Conservation (phyloP, 2,113 vertebrate species). For the Psittacula cyanocephala region DNA sequence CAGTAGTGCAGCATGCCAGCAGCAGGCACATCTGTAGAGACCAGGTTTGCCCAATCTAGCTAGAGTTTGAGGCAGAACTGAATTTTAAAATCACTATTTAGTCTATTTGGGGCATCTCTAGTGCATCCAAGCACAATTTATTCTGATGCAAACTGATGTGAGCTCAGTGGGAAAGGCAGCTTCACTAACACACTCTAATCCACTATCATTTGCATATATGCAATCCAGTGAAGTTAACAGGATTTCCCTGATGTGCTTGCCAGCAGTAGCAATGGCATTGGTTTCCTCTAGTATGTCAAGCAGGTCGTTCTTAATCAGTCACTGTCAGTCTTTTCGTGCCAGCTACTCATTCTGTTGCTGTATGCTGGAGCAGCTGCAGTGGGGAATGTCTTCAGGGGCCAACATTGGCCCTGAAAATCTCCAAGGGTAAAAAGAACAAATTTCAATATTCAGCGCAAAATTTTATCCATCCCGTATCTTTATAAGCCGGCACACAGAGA, state of each 20-base stretch:
- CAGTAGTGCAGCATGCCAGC: not conserved
- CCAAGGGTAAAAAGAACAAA: not conserved
- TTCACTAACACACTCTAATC: accelerated
- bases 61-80: not conserved
- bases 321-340: accelerated
- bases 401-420: accelerated
- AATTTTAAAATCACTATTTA: not conserved
- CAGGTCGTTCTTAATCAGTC: slow-evolving; percentile 11
- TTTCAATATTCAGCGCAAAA: not conserved
- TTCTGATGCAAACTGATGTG: not conserved
- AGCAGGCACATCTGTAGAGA: not conserved
- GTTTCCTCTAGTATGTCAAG: not conserved
- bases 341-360: not conserved
- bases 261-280: not conserved
- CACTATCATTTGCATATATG: not conserved
- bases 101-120: not conserved
- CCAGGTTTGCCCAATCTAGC: accelerated
- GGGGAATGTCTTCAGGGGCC: not conserved
- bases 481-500: not conserved
- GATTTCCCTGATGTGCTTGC: slow-evolving; percentile 10
- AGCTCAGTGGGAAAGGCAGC: accelerated
- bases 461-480: not conserved
- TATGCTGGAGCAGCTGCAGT: accelerated
- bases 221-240: not conserved
- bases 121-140: not conserved